phyloP scores from a whole-genome alignment of 2,113 vertebrate genomes.

The Willisornis vidua region DNA sequence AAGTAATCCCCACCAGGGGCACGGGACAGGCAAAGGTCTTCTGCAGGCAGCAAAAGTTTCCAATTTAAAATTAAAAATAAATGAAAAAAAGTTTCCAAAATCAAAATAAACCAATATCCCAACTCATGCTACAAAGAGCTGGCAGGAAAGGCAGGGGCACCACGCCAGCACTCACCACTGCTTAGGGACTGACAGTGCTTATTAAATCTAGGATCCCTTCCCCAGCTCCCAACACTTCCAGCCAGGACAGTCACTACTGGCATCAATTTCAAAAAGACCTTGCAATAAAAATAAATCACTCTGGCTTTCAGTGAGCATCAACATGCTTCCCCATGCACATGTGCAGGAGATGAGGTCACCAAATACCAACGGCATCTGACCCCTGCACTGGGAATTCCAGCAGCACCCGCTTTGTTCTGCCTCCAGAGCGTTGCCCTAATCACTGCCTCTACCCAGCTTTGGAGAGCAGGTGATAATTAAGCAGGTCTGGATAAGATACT shows the following conservation, averaged over 20 bases:
- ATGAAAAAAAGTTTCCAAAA: background rate
- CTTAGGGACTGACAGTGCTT: background rate
- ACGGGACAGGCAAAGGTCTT: background rate
- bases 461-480: constrained; percentile 57
- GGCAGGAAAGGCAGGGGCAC: constrained; percentile 8
- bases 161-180: background rate
- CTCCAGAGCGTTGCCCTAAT: background rate
- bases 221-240: background rate
- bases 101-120: constrained; percentile 9
- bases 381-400: constrained; percentile 51
- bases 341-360: constrained; percentile 41
- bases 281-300: constrained; percentile 67
- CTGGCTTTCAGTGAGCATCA: constrained; percentile 35
- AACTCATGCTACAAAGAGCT: background rate
- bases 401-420: constrained; percentile 29
- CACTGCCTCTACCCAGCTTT: background rate
- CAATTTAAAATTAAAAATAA: background rate
- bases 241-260: constrained; percentile 41
- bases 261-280: constrained; percentile 59
- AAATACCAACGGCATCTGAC: constrained; percentile 53
- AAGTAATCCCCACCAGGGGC: background rate
- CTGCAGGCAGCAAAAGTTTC: background rate
- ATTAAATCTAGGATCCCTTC: constrained; percentile 15
- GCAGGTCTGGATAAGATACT: constrained; percentile 31
- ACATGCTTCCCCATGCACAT: background rate